Evolutionary conservation across 35 echinoderm and acorn worm species (phyloP), one percentile per base, ranked within the genome.

Genomic region (Anneissia japonica): DNA sequence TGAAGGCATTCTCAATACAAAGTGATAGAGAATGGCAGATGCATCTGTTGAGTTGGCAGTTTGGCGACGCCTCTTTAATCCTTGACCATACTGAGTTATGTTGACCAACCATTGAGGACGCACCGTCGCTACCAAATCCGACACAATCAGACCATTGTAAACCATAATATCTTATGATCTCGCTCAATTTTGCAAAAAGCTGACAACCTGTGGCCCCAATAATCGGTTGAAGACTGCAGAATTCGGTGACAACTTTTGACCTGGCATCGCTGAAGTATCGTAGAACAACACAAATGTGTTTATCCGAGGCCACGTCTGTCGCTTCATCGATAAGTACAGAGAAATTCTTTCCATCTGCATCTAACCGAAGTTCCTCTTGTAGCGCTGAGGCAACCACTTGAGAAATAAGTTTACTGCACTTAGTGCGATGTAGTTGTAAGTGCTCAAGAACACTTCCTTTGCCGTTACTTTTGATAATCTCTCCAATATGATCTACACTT

Each of bases 211-310:
- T 86, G 3, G 55, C 84, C 19, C 4, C 6, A 37, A 4, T 19
- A 7, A 86, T 86, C 30, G 84, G 28, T 2, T 75, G 33, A 38
- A 77, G n/a, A 11, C 5, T 74, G 4, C 74, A 33, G 64, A 77
- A 4, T 1, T 86, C 84, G 1, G 74, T 86, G 74, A 76, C 28
- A 2, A 4, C 10, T 36, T 86, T 14, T 38, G 74, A 75, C 7
- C 37, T 76, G n/a, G n/a, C n/a, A 13, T 86, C 84, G 21, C 84
- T 87, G 76, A 34, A 87, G 30, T 87, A 87, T 32, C 38, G 17
- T 16, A 87, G 78, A 41, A 87, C 72, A 7, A 87, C 56, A 31
- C 38, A n/a, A 17, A 80, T 40, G 21, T 87, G 38, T 77, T 87
- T 87, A 36, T 87, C 77, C 2, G 86, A 46, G 3, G 86, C 4